Evolutionary conservation across 1,140 invertebrate species (phyloP), one percentile per base, ranked within the genome.

Genomic region (Leucophenga varia): DNA sequence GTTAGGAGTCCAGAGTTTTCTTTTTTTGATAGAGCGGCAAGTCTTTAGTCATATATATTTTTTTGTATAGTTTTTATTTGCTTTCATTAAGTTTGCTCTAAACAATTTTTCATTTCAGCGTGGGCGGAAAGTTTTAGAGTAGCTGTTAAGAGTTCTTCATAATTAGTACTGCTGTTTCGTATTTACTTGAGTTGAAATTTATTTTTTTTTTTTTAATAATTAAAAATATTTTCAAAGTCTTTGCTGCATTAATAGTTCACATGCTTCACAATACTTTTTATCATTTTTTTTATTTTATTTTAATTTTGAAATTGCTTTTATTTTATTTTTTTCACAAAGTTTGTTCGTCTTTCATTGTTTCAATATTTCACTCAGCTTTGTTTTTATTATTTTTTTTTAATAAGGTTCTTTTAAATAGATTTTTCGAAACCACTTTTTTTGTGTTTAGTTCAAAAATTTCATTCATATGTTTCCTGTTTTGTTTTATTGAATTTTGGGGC

Each of bases 51-150:
- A 25, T 25, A 25, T 6, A 5, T 25, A 10, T 25, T 25, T 25
- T 25, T 5, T 25, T 25, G 20, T 42, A 16, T 30, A 13, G 12
- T 14, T 30, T 42, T 41, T 41, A n/a, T n/a, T n/a, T n/a, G n/a
- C n/a, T n/a, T n/a, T n/a, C n/a, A n/a, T n/a, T n/a, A n/a, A n/a
- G n/a, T n/a, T n/a, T n/a, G n/a, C n/a, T n/a, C n/a, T n/a, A n/a
- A n/a, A n/a, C n/a, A n/a, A n/a, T 22, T 28, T 13, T 13, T 17
- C 14, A 17, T 37, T 37, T 37, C 18, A 37, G 13, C 18, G 35
- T 67, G 64, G 64, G 64, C 64, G 64, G 64, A 68, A 68, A 68
- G 57, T 65, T 64, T 49, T 32, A 53, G 52, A 57, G 63, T 61
- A 59, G 67, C 5, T 25, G 5, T 25, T 25, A 25, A 25, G 5